phyloP scores from a whole-genome alignment of 2,113 vertebrate genomes.

The Amazona vittata region DNA sequence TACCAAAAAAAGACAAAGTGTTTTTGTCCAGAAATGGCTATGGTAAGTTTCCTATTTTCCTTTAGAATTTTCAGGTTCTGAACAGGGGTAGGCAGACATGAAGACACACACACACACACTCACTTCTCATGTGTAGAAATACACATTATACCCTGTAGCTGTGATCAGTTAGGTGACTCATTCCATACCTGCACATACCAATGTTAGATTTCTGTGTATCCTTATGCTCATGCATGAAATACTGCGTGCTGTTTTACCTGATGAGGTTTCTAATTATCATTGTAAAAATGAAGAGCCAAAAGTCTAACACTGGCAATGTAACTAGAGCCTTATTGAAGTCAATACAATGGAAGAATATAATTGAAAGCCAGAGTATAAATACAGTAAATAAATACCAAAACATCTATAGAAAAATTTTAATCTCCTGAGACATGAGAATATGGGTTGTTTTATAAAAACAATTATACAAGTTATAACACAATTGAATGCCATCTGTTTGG shows the following conservation, averaged over 20 bases:
- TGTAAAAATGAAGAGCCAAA: not conserved
- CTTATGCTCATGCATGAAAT: not conserved
- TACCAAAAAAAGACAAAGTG: not conserved
- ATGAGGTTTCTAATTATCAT: not conserved
- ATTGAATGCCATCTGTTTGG: not conserved
- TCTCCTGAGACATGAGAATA: not conserved
- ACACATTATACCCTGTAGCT: not conserved
- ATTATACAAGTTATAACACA: not conserved
- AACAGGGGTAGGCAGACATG: not conserved
- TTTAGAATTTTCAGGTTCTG: not conserved
- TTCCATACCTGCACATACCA: not conserved
- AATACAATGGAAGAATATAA: not conserved
- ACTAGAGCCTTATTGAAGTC: not conserved
- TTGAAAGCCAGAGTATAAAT: not conserved
- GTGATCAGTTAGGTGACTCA: fast-evolving
- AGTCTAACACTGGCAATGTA: not conserved
- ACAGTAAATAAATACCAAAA: not conserved
- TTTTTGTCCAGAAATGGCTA: not conserved
- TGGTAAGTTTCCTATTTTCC: not conserved
- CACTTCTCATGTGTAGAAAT: not conserved
- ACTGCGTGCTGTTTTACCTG: not conserved
- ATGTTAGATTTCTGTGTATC: not conserved
- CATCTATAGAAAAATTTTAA: not conserved
- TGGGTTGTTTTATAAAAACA: not conserved
- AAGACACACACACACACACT: not conserved